Conservation (phyloP, 2,888 invertebrate genomes). For the Meiosimyza decipiens region DNA sequence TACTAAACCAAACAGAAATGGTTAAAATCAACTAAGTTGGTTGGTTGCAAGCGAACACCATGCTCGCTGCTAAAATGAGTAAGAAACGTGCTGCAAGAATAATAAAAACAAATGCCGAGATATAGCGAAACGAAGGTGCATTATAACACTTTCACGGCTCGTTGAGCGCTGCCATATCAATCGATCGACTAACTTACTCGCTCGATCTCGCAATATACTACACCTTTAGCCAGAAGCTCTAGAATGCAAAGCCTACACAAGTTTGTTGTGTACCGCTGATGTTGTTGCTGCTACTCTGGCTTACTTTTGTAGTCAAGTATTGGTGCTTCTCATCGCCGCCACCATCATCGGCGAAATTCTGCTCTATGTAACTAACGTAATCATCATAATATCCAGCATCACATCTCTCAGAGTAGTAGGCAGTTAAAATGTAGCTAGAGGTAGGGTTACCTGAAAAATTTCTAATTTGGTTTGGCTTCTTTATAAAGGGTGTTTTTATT, state of each 20-base stretch:
- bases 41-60: no score
- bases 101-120: slow-evolving; percentile 14
- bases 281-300: neutral
- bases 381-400: slow-evolving; percentile 18
- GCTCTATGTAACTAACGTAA: neutral
- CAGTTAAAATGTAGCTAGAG: no score
- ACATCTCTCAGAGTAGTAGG: no score
- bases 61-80: slow-evolving; percentile 18
- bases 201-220: slow-evolving; percentile 47
- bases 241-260: neutral
- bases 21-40: no score
- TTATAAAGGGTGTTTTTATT: no score
- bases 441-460: no score
- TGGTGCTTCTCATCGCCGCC: neutral
- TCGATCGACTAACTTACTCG: slow-evolving; percentile 36
- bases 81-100: neutral
- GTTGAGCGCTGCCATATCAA: slow-evolving; percentile 55
- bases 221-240: slow-evolving; percentile 26
- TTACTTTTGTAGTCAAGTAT: neutral
- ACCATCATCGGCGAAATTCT: neutral
- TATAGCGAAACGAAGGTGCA: slow-evolving; percentile 52
- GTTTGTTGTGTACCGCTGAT: slow-evolving; percentile 4
- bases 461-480: no score
- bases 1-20: slow-evolving; percentile 18
- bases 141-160: slow-evolving; percentile 68